Conservation (phyloP, 1,140 invertebrate genomes). For the Olivierus martensii region DNA sequence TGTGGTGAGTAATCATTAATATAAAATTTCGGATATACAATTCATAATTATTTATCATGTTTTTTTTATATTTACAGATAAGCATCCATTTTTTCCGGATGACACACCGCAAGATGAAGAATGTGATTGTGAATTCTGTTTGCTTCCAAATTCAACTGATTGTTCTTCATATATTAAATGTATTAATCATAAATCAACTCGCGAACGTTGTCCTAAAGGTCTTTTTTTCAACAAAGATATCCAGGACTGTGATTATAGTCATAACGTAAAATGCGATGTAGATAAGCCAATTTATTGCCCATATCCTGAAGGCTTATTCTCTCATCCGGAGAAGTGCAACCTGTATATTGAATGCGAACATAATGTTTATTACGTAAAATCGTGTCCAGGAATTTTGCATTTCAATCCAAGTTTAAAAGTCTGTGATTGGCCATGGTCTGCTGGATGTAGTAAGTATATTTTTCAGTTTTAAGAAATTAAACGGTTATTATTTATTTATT, state of each 20-base stretch:
- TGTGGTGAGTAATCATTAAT: too few relatives aligned
- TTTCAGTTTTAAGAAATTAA: too few relatives aligned
- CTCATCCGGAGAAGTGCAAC: slow-evolving; percentile 21
- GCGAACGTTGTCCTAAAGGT: neutral
- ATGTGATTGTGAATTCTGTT: slow-evolving; percentile 2
- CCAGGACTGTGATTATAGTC: neutral
- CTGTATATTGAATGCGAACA: slow-evolving; percentile 18
- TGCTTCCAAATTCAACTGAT: neutral
- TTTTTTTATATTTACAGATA: too few relatives aligned
- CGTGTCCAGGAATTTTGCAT: slow-evolving; percentile 19
- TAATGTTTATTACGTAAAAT: slow-evolving; percentile 17
- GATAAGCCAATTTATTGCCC: neutral
- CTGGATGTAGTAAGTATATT: slow-evolving; percentile 11
- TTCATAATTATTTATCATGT: too few relatives aligned
- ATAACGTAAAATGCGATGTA: slow-evolving; percentile 2
- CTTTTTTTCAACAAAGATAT: slow-evolving; percentile 5
- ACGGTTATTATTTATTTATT: too few relatives aligned
- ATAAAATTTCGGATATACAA: too few relatives aligned
- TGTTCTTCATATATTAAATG: slow-evolving; percentile 1
- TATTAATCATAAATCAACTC: neutral
- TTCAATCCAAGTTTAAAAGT: slow-evolving; percentile 17
- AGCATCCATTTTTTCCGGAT: too few relatives aligned
- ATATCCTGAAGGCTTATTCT: neutral
- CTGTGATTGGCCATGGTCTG: slow-evolving; percentile 20
- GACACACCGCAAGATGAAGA: neutral